Evolutionary conservation across 2,797 vertebrate genomes (phyloP), one percentile per base, ranked within the genome.

Genomic region (Bovichtus variegatus): DNA sequence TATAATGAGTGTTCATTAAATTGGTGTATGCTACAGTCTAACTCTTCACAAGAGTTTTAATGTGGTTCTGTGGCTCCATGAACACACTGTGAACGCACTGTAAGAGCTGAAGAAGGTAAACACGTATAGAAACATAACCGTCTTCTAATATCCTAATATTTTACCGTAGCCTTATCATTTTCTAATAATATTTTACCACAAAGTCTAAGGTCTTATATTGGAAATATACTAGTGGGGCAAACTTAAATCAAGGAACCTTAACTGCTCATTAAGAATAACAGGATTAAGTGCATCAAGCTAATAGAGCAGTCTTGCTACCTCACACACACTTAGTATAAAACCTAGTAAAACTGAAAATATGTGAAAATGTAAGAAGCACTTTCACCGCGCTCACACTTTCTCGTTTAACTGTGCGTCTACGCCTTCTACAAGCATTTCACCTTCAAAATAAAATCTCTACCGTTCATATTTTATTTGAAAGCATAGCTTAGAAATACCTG

Each of bases 1-100:
- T 61, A 44, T 60, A 69, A 72, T 69, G 16, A 57, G 36, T 36
- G 15, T 68, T 79, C 44, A 49, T 65, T 58, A 64, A 76, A 80
- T 31, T 19, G 49, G 16, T 34, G 31, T 34, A 9, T 34, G 31
- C 31, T 34, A 34, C 31, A 34, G 31, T 65, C 5, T 5, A 59
- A 61, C 44, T 71, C 27, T 74, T 68, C 8, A 36, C 44, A 36
- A 75, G 62, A 72, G 29, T 10, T 64, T 71, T 47, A 18, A 16
- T 31, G 12, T 15, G 60, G 13, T 8, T 15, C 31, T 21, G 23
- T 13, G 31, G 25, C 49, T 61, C 36, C 9, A 34, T 60, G 31
- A 77, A 18, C 15, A 38, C 7, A 34, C 15, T 38, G 31, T 55
- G 36, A 79, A 16, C 43, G 44, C 40, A 44, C 5, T 2, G 0